phyloP scores from a whole-genome alignment of 2,797 vertebrate species.

The Trematomus bernacchii region DNA sequence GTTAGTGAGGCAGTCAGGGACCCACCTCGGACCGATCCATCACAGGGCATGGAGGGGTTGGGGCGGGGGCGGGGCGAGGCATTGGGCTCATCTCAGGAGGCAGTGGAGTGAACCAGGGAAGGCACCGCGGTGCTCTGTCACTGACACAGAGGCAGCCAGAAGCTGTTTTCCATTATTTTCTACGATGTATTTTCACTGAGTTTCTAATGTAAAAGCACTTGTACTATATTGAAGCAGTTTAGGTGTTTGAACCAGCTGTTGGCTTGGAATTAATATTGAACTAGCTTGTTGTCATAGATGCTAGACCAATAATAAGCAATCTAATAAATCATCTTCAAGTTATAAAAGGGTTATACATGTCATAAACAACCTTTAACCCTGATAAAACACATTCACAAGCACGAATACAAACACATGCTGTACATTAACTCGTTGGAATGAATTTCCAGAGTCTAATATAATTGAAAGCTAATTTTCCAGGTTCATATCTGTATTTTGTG shows the following conservation, averaged over 20 bases:
- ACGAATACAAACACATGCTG: not conserved
- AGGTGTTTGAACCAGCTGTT: not conserved
- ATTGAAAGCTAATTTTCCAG: not conserved
- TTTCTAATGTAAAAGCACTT: constrained; percentile 3
- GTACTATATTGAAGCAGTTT: not conserved
- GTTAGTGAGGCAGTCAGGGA: constrained; percentile 47
- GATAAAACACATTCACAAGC: not conserved
- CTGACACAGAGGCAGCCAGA: constrained; percentile 45
- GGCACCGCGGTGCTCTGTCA: constrained; percentile 65
- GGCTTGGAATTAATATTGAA: not conserved
- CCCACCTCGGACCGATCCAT: constrained; percentile 58
- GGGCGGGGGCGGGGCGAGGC: constrained; percentile 35
- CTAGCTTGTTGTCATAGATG: not conserved
- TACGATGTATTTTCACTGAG: not conserved
- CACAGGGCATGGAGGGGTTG: constrained; percentile 44
- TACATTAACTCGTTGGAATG: not conserved
- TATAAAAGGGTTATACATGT: not conserved
- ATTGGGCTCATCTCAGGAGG: constrained; percentile 70
- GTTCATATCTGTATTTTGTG: no score
- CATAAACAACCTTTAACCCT: no score
- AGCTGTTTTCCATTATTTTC: constrained; percentile 15
- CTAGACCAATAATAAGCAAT: constrained; percentile 1
- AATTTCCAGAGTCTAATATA: not conserved
- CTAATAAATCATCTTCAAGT: not conserved
- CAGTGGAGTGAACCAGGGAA: constrained; percentile 70